A percentile compares a stretch with the other conserved stretches of the same genome.
Conservation (phyloP, 2,888 invertebrate genomes). For the Synanthedon andrenaeformis region DNA sequence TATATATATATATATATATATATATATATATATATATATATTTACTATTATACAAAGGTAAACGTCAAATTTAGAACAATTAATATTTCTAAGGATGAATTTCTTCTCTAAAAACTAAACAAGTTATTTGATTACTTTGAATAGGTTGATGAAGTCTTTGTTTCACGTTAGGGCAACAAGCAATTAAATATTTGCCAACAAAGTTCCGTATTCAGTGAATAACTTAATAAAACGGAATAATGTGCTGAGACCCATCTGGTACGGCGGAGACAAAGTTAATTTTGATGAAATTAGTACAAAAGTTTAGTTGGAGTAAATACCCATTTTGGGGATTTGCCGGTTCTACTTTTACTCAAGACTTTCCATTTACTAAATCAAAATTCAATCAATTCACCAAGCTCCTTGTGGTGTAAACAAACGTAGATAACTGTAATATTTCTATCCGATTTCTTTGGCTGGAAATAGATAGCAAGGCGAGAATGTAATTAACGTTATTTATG, state of each 20-base stretch:
- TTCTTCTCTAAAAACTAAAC: no score
- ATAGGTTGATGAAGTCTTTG: constrained; percentile 7
- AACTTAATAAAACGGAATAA: constrained; percentile 61
- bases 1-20: no score
- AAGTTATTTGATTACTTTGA: no score
- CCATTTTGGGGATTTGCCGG: constrained; percentile 14
- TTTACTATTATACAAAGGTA: no score
- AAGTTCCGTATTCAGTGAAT: constrained; percentile 50
- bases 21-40: no score
- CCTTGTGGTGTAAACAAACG: no score
- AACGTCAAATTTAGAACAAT: no score
- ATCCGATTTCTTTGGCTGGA: constrained; percentile 4
- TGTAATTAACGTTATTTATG: constrained; percentile 65
- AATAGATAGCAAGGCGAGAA: constrained; percentile 16
- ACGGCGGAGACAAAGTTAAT: constrained; percentile 56
- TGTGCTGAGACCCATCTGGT: constrained; percentile 57
- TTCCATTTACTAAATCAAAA: background rate
- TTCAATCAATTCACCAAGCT: no score
- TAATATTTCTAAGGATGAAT: no score
- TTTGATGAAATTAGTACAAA: constrained; percentile 61
- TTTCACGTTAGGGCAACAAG: constrained; percentile 38
- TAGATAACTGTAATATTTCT: no score
- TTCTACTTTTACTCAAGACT: background rate
- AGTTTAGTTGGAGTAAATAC: constrained; percentile 53
- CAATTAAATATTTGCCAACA: constrained; percentile 51